Base-by-base conservation (phyloP, 2,888 invertebrate species). In the Pseudococcus viburni region DNA sequence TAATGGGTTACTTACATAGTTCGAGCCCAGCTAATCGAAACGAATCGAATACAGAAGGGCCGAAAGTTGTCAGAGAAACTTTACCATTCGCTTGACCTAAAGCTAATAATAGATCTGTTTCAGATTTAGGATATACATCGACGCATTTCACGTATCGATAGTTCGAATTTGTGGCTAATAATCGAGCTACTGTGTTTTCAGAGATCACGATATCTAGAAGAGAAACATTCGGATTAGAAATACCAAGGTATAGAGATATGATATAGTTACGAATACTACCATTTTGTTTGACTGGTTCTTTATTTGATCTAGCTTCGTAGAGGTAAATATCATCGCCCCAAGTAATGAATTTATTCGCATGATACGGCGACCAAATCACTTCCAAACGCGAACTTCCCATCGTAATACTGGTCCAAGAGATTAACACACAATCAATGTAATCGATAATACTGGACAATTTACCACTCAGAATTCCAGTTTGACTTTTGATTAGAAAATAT, bases 281-380 rank as follows among this genome's bases (percentile, higher is more conserved):
- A 17, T 84, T 68, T 51, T 84, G 88, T n/a, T 88, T 88, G 4
- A 17, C 55, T n/a, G 64, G 85, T 73, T 88, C 88, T 68, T 85
- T 88, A 48, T 64, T 33, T 48, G 85, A 85, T 88, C 84, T 86
- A 5, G 89, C 89, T 93, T 97, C 96, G 91, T 97, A 98, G 86
- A 98, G 93, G 92, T 94, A 95, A 91, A 98, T 95, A 91, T 98
- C 97, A 88, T 97, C 95, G 73, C 97, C 96, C 96, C 97, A 97
- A 85, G 97, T 95, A 90, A 98, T 94, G 91, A 98, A 98, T 91
- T 96, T 96, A 91, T 97, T 94, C 2, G 93, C 92, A 90, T 94
- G 93, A 88, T 95, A 94, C 0, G 97, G 97, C 48, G 97, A 96
- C 98, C 98, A 98, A 91, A 95, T 94, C 55, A 97, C 94, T 91